Evolutionary conservation across 2,113 vertebrate species (phyloP).

Genomic region (Scomber scombrus): DNA sequence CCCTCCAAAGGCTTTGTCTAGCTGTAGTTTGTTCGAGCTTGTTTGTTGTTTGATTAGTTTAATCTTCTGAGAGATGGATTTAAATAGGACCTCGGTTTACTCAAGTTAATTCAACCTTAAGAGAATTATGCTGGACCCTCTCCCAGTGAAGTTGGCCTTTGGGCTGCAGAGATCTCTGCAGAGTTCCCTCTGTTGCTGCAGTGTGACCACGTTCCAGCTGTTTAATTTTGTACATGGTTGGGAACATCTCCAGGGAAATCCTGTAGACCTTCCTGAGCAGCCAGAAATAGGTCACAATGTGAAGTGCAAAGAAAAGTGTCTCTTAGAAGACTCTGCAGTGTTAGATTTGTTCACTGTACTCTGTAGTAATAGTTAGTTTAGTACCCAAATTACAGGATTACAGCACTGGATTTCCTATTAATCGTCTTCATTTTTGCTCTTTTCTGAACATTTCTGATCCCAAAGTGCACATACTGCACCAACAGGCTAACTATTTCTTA

Average conservation of each 20-base stretch:
- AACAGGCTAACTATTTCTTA: neutral
- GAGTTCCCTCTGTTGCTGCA: slow-evolving; percentile 51
- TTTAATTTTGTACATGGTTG: slow-evolving; percentile 67
- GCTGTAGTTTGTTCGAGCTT: slow-evolving; percentile 23
- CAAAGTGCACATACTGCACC: neutral
- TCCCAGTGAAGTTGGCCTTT: slow-evolving; percentile 25
- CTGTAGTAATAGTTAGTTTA: neutral
- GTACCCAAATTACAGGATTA: neutral
- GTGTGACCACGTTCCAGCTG: slow-evolving; percentile 59
- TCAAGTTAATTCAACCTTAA: slow-evolving; percentile 53
- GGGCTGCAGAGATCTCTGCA: slow-evolving; percentile 48
- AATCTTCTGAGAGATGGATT: slow-evolving; percentile 51
- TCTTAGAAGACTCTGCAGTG: slow-evolving; percentile 27
- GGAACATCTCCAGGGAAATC: slow-evolving; percentile 75
- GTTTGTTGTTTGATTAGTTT: slow-evolving; percentile 41
- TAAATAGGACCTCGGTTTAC: slow-evolving; percentile 44
- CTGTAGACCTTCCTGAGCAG: slow-evolving; percentile 59
- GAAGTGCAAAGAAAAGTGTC: slow-evolving; percentile 48
- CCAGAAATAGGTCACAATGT: slow-evolving; percentile 71
- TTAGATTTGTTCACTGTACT: neutral
- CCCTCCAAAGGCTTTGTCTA: neutral
- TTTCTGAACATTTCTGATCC: neutral
- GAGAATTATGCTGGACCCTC: slow-evolving; percentile 45
- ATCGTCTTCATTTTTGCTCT: neutral
- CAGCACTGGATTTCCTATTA: neutral